Base-by-base conservation (phyloP, 2,888 invertebrate species). In the Himalopsyche anomala region DNA sequence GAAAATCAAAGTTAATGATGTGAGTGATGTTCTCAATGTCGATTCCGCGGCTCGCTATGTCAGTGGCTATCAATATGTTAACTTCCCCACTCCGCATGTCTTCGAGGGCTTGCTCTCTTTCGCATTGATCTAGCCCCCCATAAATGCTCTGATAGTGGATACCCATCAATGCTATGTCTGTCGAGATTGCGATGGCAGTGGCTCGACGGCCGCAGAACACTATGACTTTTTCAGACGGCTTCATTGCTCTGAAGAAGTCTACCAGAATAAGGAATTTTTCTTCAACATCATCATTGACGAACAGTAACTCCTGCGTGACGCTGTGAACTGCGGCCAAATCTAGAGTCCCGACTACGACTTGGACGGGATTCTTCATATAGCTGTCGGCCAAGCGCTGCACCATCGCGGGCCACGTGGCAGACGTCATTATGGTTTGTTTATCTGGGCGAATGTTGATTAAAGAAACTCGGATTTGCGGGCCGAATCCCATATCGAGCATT, bases 361-460 rank as follows among this genome's bases (percentile, higher is more conserved):
- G 97, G 83, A 98, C 94, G 0, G 99, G 98, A 91, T 98, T 95
- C 84, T 94, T 95, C 96, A 98, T 97, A 90, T 98, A 99, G 1
- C 95, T 95, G 88, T 96, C 94, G 0, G 98, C 98, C 74, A 99
- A 92, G 28, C 97, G 94, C 19, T 98, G 94, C 1, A 99, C 98
- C 74, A 96, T 97, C 84, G 94, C 92, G 0, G 99, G 99, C 99
- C 99, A 99, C 0, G 99, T 99, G 17, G 99, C 99, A 90, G 97
- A 97, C 0, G 99, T 99, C 98, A 99, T 98, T 0, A 99, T 95
- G n/a, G 98, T 98, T 91, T 99, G 98, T 84, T 98, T 92, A 90
- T 98, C 98, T 9, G 98, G 97, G 84, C 98, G 94, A 38, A 98
- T 95, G 90, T 96, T 95, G 86, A 96, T 93, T 89, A 98, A 92